A percentile compares a stretch with the other conserved stretches of the same genome.
phyloP scores from a whole-genome alignment of 2,888 invertebrate species.

The Mycalesis mineus region DNA sequence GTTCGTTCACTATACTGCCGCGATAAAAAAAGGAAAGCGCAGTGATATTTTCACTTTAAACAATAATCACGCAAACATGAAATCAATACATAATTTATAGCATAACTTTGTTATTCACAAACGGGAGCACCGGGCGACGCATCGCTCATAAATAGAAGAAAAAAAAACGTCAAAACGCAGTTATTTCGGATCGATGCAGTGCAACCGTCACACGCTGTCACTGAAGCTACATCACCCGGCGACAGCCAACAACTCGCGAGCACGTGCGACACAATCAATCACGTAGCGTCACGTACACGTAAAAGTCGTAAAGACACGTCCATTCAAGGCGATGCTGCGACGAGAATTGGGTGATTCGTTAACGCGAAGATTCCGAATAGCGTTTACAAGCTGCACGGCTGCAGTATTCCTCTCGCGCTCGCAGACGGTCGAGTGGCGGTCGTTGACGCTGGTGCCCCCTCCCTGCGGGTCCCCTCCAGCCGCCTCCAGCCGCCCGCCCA shows the following conservation, averaged over 20 bases:
- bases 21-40: constrained; percentile 27
- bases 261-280: constrained; percentile 39
- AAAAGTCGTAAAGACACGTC: constrained; percentile 12
- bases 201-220: constrained; percentile 53
- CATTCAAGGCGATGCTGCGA: constrained; percentile 9
- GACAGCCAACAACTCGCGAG: constrained; percentile 36
- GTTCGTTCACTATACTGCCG: background rate
- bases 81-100: background rate
- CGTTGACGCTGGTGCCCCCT: constrained; percentile 68
- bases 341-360: constrained; percentile 15
- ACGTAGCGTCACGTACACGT: constrained; percentile 16
- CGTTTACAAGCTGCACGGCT: constrained; percentile 30
- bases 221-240: constrained; percentile 49
- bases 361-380: constrained; percentile 11
- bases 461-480: constrained; percentile 60
- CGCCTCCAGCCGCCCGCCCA: constrained; percentile 74
- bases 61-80: constrained; percentile 42
- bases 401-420: constrained; percentile 57
- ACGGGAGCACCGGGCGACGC: constrained; percentile 25
- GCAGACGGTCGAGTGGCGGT: constrained; percentile 70
- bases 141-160: constrained; percentile 48
- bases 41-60: constrained; percentile 58
- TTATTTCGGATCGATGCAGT: constrained; percentile 63
- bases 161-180: constrained; percentile 34
- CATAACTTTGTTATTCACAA: background rate